Base-by-base conservation (phyloP, 64 coral and sea anemone genomes). In the Platygyra sinensis region DNA sequence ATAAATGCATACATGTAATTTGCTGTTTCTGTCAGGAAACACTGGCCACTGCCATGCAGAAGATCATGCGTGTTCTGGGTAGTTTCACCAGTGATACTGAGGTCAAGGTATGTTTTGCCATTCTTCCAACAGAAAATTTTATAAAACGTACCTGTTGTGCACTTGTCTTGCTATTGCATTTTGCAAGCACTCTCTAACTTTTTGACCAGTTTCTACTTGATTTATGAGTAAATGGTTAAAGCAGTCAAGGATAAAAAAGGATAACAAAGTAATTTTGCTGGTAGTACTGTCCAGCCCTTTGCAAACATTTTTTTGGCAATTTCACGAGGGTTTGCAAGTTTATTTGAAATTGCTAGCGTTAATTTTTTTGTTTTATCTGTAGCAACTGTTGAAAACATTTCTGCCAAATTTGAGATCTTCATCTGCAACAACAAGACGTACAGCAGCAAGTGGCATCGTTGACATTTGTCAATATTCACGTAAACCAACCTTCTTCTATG, bases 351-450 rank as follows among this genome's bases (percentile, higher is more conserved):
- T 22, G 1, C 54, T 27, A 38, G n/a, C 0, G 33, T 32, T 36
- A 18, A 39, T 22, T 1, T 13, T 31, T 71, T 29, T 33, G 32
- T 33, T 20, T 32, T 28, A 60, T 71, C 4, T 36, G 73, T 72
- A 99, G 97, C 91, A 93, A 88, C 64, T 99, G 42, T 62, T 99
- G 54, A 99, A 99, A 72, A 94, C 97, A 18, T 99, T 99, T 63
- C 62, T 99, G 28, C 97, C 94, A 72, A 99, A 96, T 67, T 30
- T 99, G 42, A 87, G 63, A 51, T 95, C 97, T 20, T 30, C 72
- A 42, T 94, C 87, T 55, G 94, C 97, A 28, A 74, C 84, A 29
- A 91, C 97, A 1, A 88, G 97, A 49, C 97, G 97, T 39, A 95
- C 97, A 27, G 94, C 97, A 67, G 90, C 80, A 11, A 92, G 82